Evolutionary conservation across 2,888 invertebrate species (phyloP), one percentile per base, ranked within the genome.

Genomic region (Andrena fulva): DNA sequence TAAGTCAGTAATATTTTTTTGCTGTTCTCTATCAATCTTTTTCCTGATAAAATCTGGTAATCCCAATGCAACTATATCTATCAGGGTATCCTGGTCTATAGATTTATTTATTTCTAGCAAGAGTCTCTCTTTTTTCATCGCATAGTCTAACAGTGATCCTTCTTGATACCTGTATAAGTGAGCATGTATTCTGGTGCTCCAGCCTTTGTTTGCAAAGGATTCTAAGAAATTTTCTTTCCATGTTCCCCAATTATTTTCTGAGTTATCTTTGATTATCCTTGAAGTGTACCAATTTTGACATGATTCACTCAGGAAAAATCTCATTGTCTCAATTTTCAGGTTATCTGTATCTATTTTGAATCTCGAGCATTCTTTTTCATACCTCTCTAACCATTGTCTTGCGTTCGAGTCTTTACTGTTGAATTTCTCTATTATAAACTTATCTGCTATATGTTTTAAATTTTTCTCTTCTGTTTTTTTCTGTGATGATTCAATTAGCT

Each of bases 311-410:
- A 66, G 12, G 7, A 42, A 50, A 50, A 29, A 42, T 7, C 31
- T 60, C n/a, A 66, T 3, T 29, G 10, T 66, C 4, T 48, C 24
- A 3, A 66, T 66, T 16, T 50, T 66, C 12, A 27, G 48, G 16
- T 27, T 27, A 27, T 66, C 66, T 48, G 20, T 16, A 7, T 27
- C 27, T 50, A 66, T 66, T 4, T 50, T 50, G 27, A 42, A 50
- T 50, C 66, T 24, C 10, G 6, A 5, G 16, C 50, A 66, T 6
- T 66, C 66, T 50, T 66, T 66, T 66, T 66, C 66, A 50, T 29
- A 66, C 12, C 16, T 50, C 27, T 48, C 66, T 27, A 66, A 50
- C 66, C 66, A 52, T 29, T 66, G 50, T 10, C 20, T 16, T 68
- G 68, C 56, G 6, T 68, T 68, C n/a, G n/a, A n/a, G n/a, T n/a